phyloP scores from a whole-genome alignment of 2,797 vertebrate species.

The Tiaroga cobitis region DNA sequence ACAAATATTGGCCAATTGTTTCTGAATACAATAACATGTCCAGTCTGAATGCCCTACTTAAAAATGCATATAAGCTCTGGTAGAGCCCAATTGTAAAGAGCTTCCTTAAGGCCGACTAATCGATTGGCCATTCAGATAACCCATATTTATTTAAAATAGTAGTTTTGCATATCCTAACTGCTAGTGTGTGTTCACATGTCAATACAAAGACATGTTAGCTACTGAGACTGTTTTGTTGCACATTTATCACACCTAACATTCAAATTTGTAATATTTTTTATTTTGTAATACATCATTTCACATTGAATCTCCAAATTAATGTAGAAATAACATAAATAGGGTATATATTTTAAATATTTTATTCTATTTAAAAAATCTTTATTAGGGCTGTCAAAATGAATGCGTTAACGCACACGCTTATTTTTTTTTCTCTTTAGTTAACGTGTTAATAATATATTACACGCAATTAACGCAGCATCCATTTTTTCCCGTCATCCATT shows the following conservation, averaged over 20 bases:
- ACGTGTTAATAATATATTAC: too few relatives aligned
- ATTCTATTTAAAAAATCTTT: too few relatives aligned
- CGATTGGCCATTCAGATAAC: not conserved
- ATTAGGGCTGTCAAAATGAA: too few relatives aligned
- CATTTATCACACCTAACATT: not conserved
- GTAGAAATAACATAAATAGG: not conserved
- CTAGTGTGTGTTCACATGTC: not conserved
- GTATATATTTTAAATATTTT: too few relatives aligned
- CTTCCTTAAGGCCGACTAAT: not conserved
- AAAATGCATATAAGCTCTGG: not conserved
- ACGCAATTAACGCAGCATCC: too few relatives aligned
- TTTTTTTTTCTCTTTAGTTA: too few relatives aligned
- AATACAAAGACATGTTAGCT: not conserved
- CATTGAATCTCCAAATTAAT: not conserved
- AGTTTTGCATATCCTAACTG: conserved; percentile 8
- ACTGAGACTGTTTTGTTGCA: not conserved
- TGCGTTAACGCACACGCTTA: too few relatives aligned
- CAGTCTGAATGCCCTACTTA: not conserved
- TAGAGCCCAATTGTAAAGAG: not conserved
- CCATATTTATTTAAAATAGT: not conserved
- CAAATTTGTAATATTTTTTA: not conserved
- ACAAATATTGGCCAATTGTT: not conserved
- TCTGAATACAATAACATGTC: not conserved
- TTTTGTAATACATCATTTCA: not conserved
- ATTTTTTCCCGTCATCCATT: too few relatives aligned